A percentile compares a stretch with the other conserved stretches of the same genome.
Conservation (phyloP, 23 tunicate species). For the Clavelina lepadiformis region DNA sequence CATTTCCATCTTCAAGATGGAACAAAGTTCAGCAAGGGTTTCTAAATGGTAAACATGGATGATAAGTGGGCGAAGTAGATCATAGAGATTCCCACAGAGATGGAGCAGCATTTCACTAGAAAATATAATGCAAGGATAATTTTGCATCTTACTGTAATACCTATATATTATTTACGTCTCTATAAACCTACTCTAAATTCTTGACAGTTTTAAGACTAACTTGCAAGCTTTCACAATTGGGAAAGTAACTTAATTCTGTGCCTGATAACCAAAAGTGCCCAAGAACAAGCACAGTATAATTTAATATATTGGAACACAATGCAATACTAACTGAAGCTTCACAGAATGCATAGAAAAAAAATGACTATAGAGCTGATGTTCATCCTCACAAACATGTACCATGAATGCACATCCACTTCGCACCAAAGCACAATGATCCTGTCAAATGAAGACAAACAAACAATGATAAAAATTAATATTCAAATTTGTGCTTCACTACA, state of each 20-base stretch:
- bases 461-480: not conserved
- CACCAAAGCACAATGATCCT: slow-evolving; percentile 96
- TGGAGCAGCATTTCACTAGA: slow-evolving; percentile 86
- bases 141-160: too few species aligned
- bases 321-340: slow-evolving; percentile 60
- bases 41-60: slow-evolving; percentile 97
- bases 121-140: not conserved
- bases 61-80: slow-evolving; percentile 90
- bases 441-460: not conserved
- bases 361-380: slow-evolving; percentile 92
- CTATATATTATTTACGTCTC: too few species aligned
- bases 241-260: not conserved
- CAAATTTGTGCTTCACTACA: too few species aligned
- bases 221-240: not conserved
- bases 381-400: slow-evolving; percentile 99
- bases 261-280: not conserved
- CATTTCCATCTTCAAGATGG: slow-evolving; percentile 95
- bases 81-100: slow-evolving; percentile 88
- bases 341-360: slow-evolving; percentile 66
- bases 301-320: not conserved
- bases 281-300: not conserved
- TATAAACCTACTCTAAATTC: too few species aligned
- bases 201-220: too few species aligned
- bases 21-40: slow-evolving; percentile 96
- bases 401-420: slow-evolving; percentile 96